These are phyloP conservation scores for Enteromius unitaeniatus DNA, from an alignment of 2,797 vertebrate species.

Conservation along the genomic window DNA sequence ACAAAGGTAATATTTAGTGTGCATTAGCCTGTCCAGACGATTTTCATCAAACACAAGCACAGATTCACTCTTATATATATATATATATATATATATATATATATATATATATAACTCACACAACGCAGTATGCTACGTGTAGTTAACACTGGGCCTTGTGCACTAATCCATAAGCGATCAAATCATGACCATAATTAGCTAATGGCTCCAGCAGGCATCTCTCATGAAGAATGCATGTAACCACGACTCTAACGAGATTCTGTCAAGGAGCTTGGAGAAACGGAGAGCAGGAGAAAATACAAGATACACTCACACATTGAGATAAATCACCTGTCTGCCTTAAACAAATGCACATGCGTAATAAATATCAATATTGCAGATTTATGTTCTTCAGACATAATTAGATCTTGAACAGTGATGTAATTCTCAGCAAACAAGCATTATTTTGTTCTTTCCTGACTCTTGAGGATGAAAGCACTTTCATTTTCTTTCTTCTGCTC, in stretches of 20 bases:
- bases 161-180: conserved; percentile 39
- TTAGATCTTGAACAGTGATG: conserved; percentile 69
- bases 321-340: conserved; percentile 52
- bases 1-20: conserved; percentile 14
- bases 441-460: conserved; percentile 86
- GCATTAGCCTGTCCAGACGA: conserved; percentile 10
- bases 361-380: conserved; percentile 71
- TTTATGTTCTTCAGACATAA: conserved; percentile 71
- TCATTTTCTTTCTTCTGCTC: conserved; percentile 75
- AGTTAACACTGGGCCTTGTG: conserved; percentile 15
- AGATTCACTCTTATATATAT: not conserved
- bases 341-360: conserved; percentile 68
- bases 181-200: conserved; percentile 45
- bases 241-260: conserved; percentile 19
- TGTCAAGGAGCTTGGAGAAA: not conserved
- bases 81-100: not conserved
- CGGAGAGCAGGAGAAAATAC: conserved; percentile 22
- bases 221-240: conserved; percentile 42
- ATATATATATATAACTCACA: not conserved
- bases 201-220: conserved; percentile 32
- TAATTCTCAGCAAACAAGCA: conserved; percentile 76
- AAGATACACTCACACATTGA: conserved; percentile 20
- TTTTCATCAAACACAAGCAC: conserved; percentile 1
- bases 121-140: not conserved
- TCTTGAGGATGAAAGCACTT: conserved; percentile 81